Evolutionary conservation across 1,140 invertebrate species (phyloP).

Genomic region (Hetaerina americana): DNA sequence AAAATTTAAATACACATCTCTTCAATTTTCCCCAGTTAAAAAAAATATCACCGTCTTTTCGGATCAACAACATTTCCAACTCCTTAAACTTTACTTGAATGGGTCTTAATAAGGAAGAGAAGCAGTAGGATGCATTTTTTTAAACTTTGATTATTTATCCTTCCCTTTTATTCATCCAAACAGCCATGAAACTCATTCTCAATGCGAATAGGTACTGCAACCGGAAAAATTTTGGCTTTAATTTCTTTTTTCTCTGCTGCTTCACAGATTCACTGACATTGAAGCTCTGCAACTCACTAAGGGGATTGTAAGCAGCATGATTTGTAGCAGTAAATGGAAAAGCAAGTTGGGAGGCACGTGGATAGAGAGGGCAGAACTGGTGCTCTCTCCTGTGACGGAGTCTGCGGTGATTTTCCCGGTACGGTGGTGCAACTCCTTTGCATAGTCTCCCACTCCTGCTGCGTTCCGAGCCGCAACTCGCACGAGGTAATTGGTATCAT

Average conservation of each 20-base stretch:
- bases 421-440: slow-evolving; percentile 10
- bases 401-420: neutral
- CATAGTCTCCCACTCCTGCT: slow-evolving; percentile 29
- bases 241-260: neutral
- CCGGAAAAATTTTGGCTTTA: neutral
- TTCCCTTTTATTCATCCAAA: neutral
- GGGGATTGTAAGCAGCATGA: neutral
- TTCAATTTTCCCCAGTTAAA: neutral
- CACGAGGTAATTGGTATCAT: slow-evolving; percentile 27
- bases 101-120: neutral
- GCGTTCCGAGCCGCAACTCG: slow-evolving; percentile 28
- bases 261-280: neutral
- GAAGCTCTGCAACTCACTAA: neutral
- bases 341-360: neutral
- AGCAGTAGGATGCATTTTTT: neutral
- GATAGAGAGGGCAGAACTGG: neutral
- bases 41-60: neutral
- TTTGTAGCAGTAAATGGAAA: neutral
- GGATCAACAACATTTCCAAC: neutral
- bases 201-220: neutral
- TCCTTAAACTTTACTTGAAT: neutral
- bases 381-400: neutral
- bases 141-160: neutral
- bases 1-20: neutral
- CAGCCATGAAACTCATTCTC: neutral